Conservation (phyloP, 2,113 vertebrate species). For the Istiophorus platypterus region DNA sequence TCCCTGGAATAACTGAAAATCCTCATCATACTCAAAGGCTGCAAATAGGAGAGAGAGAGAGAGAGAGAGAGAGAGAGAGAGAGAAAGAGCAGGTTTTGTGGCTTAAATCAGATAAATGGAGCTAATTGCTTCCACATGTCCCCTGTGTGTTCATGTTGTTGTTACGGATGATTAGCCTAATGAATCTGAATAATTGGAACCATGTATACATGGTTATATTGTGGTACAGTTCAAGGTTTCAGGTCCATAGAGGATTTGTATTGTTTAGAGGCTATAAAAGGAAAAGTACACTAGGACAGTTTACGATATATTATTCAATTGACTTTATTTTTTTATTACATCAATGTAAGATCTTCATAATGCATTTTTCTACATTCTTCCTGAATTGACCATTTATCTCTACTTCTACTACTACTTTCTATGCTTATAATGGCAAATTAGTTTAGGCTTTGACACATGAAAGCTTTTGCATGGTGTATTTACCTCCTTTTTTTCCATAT, state of each 20-base stretch:
- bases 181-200: constrained; percentile 82
- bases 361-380: neutral
- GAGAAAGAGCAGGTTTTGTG: constrained; percentile 49
- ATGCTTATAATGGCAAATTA: neutral
- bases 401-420: too few relatives aligned
- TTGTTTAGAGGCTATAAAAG: constrained; percentile 13
- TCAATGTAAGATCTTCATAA: neutral
- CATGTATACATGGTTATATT: constrained; percentile 78
- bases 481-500: neutral
- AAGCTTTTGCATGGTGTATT: neutral
- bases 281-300: neutral
- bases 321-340: neutral
- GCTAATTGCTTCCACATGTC: constrained; percentile 70
- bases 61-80: constrained; percentile 17
- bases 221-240: constrained; percentile 76
- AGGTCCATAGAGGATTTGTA: constrained; percentile 45
- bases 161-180: constrained; percentile 80
- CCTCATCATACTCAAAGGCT: neutral
- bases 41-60: neutral
- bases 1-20: neutral
- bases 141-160: constrained; percentile 79
- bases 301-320: neutral
- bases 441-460: neutral
- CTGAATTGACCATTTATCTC: neutral
- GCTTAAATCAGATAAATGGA: constrained; percentile 79